A percentile compares a stretch with the other conserved stretches of the same genome.
These are phyloP conservation scores for Julus scanicus DNA, from an alignment of 2,888 invertebrate genomes.

Conservation along the genomic window DNA sequence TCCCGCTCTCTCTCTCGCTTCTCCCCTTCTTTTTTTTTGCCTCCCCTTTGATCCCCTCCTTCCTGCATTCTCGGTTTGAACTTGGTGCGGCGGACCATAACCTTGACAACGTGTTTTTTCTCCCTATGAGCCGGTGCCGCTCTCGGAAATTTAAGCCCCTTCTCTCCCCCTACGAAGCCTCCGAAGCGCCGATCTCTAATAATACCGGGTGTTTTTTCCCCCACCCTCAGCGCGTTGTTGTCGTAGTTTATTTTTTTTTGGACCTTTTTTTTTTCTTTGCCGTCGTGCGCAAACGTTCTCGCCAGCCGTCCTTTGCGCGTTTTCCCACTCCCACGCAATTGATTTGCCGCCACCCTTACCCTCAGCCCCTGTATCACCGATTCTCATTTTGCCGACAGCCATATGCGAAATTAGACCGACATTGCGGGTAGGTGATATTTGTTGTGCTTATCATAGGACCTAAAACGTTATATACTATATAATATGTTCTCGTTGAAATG, in stretches of 20 bases:
- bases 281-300: background rate
- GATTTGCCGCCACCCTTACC: background rate
- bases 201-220: background rate
- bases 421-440: no score
- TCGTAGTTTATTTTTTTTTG: background rate
- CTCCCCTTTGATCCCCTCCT: background rate
- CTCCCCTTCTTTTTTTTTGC: background rate
- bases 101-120: background rate
- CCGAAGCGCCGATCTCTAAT: background rate
- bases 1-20: no score
- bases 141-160: background rate
- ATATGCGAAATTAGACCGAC: no score
- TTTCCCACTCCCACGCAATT: background rate
- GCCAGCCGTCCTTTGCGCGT: background rate
- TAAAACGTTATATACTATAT: no score
- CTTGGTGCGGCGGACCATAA: background rate
- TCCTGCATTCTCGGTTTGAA: constrained; percentile 1
- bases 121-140: background rate
- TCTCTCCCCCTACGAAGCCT: background rate
- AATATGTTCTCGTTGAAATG: no score
- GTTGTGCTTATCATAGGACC: no score
- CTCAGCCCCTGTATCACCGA: no score
- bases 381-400: no score
- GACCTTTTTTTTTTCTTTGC: background rate
- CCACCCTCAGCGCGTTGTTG: background rate